A percentile compares a stretch with the other conserved stretches of the same genome.
Conservation (phyloP, 1,140 invertebrate species). For the Sycophaga agraensis region DNA sequence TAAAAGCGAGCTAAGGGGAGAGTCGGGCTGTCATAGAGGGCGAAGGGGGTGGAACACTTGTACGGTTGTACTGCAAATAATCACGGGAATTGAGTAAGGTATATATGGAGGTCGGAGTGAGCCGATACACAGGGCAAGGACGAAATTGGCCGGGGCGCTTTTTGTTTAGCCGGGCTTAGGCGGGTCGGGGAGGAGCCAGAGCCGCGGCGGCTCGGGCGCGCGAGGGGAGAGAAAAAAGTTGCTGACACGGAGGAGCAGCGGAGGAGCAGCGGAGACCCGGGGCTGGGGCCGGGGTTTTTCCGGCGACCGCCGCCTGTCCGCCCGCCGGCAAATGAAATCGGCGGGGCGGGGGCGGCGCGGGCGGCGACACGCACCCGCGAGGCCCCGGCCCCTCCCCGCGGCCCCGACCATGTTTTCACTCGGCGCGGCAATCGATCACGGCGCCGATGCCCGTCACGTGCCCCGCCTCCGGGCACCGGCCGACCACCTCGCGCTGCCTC, state of each 20-base stretch:
- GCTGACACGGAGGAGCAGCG: constrained; percentile 18
- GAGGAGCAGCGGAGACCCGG: background rate
- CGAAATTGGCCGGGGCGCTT: background rate
- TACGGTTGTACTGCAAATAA: too few relatives aligned
- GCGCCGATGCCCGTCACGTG: background rate
- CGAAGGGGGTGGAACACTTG: too few relatives aligned
- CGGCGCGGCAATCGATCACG: background rate
- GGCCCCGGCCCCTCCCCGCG: background rate
- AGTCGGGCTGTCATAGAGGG: too few relatives aligned
- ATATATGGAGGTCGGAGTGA: background rate
- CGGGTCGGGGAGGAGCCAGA: too few relatives aligned
- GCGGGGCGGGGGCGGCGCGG: background rate
- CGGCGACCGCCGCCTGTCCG: background rate
- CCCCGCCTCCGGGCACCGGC: background rate
- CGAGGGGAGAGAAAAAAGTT: constrained; percentile 15
- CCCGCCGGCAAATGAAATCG: constrained; percentile 6
- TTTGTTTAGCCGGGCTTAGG: background rate
- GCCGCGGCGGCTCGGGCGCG: too few relatives aligned
- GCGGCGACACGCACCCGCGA: background rate
- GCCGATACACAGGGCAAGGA: too few relatives aligned
- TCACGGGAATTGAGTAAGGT: background rate
- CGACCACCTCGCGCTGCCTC: too few relatives aligned
- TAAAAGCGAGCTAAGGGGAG: too few relatives aligned
- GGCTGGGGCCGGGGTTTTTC: background rate
- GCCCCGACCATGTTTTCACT: background rate